Evolutionary conservation across 2,797 vertebrate species (phyloP).

Genomic region (Etheostoma perlongum): DNA sequence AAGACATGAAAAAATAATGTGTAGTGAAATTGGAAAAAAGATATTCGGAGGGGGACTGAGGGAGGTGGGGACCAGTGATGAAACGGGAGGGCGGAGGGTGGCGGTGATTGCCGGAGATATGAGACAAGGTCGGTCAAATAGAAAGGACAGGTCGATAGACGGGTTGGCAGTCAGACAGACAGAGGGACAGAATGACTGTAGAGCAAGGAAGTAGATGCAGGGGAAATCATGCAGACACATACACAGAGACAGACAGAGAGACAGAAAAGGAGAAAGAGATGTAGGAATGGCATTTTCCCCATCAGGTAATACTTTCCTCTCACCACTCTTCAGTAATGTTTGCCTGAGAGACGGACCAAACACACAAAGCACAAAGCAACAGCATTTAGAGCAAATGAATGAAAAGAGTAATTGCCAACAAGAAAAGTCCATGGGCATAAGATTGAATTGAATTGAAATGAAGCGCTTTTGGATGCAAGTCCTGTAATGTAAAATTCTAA

Average conservation of each 20-base stretch:
- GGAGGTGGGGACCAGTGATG: constrained; percentile 59
- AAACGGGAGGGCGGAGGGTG: constrained; percentile 43
- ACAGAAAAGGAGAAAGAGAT: background rate
- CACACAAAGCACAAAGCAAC: constrained; percentile 49
- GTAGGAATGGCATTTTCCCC: constrained; percentile 11
- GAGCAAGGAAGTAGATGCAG: constrained; percentile 27
- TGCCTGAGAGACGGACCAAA: constrained; percentile 48
- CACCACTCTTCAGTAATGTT: constrained; percentile 35
- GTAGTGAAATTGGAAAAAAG: constrained; percentile 65
- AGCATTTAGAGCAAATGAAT: constrained; percentile 52
- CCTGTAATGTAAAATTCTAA: constrained; percentile 72
- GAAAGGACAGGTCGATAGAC: constrained; percentile 60
- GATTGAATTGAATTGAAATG: constrained; percentile 73
- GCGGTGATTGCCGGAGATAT: constrained; percentile 51
- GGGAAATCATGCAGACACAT: constrained; percentile 13
- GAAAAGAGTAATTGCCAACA: constrained; percentile 62
- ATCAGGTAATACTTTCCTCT: constrained; percentile 31
- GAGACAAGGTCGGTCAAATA: constrained; percentile 69
- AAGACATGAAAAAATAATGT: constrained; percentile 77
- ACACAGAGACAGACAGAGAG: constrained; percentile 1
- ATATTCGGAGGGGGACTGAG: constrained; percentile 57
- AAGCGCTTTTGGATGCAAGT: constrained; percentile 67
- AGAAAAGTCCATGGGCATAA: constrained; percentile 49
- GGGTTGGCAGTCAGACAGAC: constrained; percentile 36
- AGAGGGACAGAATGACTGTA: constrained; percentile 22